A percentile compares a stretch with the other conserved stretches of the same genome.
Conservation (phyloP, 2,113 vertebrate genomes). For the Neodon shergylaensis region DNA sequence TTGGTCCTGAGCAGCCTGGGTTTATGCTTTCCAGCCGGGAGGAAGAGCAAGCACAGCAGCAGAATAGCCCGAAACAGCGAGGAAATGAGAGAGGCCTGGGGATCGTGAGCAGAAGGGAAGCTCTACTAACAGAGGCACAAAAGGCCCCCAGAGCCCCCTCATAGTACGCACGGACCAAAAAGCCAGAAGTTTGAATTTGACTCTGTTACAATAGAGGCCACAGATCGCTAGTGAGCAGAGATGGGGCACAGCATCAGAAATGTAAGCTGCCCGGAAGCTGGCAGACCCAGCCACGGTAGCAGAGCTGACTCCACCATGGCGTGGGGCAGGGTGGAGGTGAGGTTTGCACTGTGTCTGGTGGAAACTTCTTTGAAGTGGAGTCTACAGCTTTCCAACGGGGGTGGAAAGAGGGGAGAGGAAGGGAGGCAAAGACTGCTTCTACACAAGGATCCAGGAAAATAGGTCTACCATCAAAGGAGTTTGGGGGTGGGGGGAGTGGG, state of each 20-base stretch:
- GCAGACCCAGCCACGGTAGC: rapidly evolving
- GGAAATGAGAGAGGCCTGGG: not conserved
- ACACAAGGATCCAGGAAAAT: not conserved
- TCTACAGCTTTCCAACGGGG: not conserved
- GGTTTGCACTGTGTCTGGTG: not conserved
- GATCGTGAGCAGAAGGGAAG: too few relatives aligned
- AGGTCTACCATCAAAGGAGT: not conserved
- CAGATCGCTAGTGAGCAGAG: not conserved
- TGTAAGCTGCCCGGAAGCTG: not conserved
- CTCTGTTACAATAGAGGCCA: not conserved
- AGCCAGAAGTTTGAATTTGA: not conserved
- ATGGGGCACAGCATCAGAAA: not conserved
- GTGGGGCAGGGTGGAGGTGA: not conserved
- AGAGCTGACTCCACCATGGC: rapidly evolving
- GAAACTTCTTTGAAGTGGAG: not conserved
- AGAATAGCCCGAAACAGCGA: not conserved
- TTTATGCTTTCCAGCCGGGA: rapidly evolving
- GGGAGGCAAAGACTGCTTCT: not conserved
- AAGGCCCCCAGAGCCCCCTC: not conserved
- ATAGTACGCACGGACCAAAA: rapidly evolving
- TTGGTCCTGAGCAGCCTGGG: not conserved
- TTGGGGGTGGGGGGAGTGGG: too few relatives aligned
- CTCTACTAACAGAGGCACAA: not conserved
- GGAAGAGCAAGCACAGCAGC: rapidly evolving
- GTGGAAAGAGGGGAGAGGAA: not conserved